These are phyloP conservation scores for Telmatherina bonti DNA, from an alignment of 2,797 vertebrate genomes.

Conservation along the genomic window DNA sequence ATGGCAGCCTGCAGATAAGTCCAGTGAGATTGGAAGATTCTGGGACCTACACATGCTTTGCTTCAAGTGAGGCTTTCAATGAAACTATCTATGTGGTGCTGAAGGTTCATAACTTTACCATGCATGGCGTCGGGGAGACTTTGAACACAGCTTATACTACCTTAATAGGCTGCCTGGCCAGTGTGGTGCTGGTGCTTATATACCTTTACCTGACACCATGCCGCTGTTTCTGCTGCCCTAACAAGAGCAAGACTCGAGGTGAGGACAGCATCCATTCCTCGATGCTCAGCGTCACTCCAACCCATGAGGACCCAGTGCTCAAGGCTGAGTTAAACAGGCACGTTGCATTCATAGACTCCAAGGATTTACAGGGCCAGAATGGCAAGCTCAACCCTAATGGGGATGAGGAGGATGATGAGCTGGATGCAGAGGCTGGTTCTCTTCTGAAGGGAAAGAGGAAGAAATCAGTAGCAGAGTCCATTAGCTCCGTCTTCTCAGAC, in stretches of 20 bases:
- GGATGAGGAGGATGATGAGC: constrained; percentile 78
- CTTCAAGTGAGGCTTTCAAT: constrained; percentile 87
- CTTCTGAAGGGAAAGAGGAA: constrained; percentile 90
- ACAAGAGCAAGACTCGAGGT: constrained; percentile 82
- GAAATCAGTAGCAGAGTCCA: constrained; percentile 95
- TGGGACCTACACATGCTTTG: constrained; percentile 93
- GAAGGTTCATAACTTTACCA: constrained; percentile 93
- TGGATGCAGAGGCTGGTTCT: constrained; percentile 77
- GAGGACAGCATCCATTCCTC: constrained; percentile 97
- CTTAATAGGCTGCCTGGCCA: constrained; percentile 94
- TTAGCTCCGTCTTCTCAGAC: constrained; percentile 97
- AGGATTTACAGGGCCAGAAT: constrained; percentile 89
- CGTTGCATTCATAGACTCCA: constrained; percentile 89
- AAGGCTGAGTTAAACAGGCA: constrained; percentile 87
- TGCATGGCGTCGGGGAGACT: constrained; percentile 85
- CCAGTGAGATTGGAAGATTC: constrained; percentile 85
- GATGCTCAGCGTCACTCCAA: constrained; percentile 93
- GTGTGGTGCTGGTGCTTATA: constrained; percentile 95
- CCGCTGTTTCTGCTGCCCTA: constrained; percentile 92
- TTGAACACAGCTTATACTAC: constrained; percentile 98
- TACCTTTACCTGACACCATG: constrained; percentile 98
- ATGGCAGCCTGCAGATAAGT: constrained; percentile 88
- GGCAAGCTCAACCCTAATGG: constrained; percentile 91
- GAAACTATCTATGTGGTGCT: constrained; percentile 94
- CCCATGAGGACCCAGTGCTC: constrained; percentile 84